Base-by-base conservation (phyloP, 2,797 vertebrate species). In the Ibycter americanus region DNA sequence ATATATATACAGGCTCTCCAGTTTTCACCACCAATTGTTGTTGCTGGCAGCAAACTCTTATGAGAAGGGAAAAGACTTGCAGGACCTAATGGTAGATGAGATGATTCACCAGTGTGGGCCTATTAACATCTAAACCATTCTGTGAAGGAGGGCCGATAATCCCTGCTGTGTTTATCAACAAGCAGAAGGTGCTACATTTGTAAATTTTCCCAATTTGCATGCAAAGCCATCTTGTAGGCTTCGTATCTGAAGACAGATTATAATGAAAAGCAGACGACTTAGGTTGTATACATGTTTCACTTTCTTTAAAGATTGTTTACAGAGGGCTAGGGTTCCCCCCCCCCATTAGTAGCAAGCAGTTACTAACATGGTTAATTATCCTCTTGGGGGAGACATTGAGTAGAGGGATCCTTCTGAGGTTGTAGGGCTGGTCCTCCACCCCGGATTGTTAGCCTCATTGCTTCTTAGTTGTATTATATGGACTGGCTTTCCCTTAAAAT, bases 21-120 rank as follows among this genome's bases (percentile, higher is more conserved):
- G 56, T 55, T 63, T 47, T 76, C 40, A 59, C 32, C 80, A 68
- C 47, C 34, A 56, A 16, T 63, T 70, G 78, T 61, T 61, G 32
- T 26, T 54, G 34, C 46, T 78, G 80, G 67, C 82, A 61, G 25
- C 4, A 0, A 77, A 12, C 49, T 78, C 46, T 56, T 11, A 8
- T 1, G 16, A 56, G 72, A 73, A 90, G n/a, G 44, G 44, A 40
- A 38, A 82, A 73, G 76, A 65, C 31, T 70, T 73, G 79, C 10
- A 32, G 56, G 22, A 47, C 56, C 59, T 87, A 52, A 21, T 94
- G 94, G 87, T 51, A 42, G 74, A 52, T 66, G 66, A 46, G 70
- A 55, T 77, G 49, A 82, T 68, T 55, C 83, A 52, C 72, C 36
- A 44, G 20, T 68, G 70, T 78, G 94, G 83, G 81, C 51, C 72